Evolutionary conservation across 2,113 vertebrate genomes (phyloP).

Genomic region (Phasianus colchicus): DNA sequence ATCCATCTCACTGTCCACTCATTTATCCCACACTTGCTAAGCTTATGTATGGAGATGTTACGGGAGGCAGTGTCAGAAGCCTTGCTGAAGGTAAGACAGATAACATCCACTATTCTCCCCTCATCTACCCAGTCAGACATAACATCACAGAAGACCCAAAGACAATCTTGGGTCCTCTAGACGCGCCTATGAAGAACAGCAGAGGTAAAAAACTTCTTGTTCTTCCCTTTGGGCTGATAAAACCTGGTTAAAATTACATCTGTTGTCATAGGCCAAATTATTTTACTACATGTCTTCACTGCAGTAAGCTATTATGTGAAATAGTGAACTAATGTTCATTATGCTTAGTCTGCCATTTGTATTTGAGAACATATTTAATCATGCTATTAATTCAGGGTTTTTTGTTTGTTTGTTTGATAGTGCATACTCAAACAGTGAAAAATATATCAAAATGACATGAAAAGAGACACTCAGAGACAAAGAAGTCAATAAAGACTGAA

Average conservation of each 20-base stretch:
- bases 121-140: no score
- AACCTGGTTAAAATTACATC: neutral
- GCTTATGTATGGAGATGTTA: no score
- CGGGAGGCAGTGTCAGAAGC: no score
- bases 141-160: no score
- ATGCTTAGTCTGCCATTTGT: neutral
- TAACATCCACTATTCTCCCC: no score
- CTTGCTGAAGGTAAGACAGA: no score
- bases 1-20: neutral
- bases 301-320: neutral
- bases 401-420: neutral
- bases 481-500: neutral
- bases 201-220: neutral
- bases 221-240: neutral
- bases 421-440: neutral
- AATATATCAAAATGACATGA: neutral
- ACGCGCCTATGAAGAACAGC: neutral
- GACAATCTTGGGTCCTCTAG: neutral
- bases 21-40: neutral
- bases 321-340: neutral
- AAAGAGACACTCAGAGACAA: neutral
- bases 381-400: neutral
- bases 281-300: neutral
- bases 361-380: neutral
- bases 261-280: neutral